Evolutionary conservation across 2,888 invertebrate species (phyloP), one percentile per base, ranked within the genome.

Genomic region (Lithophane ornitopus): DNA sequence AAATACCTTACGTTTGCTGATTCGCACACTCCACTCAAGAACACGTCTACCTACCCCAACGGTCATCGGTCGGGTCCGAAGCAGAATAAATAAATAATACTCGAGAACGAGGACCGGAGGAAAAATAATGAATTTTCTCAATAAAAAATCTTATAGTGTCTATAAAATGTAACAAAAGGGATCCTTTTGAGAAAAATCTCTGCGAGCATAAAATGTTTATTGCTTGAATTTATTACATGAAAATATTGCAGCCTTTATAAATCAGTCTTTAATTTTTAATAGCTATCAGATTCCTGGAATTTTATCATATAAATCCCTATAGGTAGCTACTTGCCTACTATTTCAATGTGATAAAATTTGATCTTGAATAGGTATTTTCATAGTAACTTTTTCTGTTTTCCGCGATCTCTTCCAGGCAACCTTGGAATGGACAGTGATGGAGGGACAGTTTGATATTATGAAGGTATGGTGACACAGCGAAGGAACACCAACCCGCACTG

Each of bases 201-300:
- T 75, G 78, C 76, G 82, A 76, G 68, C 91, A 88, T 92, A 93
- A 93, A 93, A 92, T 84, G 89, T 93, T 93, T 92, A 93, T 89
- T 85, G 88, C 90, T 88, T 77, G 74, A 82, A 91, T 90, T 91
- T 91, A 90, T 91, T 90, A 88, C 78, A 87, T 89, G 88, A 90
- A 90, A 92, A 92, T 91, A 91, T 92, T 90, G 89, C 88, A 80
- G 89, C 84, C 87, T 88, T 92, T 90, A 85, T 86, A 88, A 87
- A 84, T 85, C 78, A 72, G 82, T 84, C 86, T 87, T 87, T 82
- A 87, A 81, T 80, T 85, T 86, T 85, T 84, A 78, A 81, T 76
- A 70, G 39, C 41, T 46, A 74, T 78, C 65, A 70, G 73, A 78
- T 61, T 65, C 58, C 52, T 63, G 72, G n/a, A 58, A 70, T 79